Evolutionary conservation across 2,797 vertebrate species (phyloP).

Genomic region (Acipenser ruthenus): DNA sequence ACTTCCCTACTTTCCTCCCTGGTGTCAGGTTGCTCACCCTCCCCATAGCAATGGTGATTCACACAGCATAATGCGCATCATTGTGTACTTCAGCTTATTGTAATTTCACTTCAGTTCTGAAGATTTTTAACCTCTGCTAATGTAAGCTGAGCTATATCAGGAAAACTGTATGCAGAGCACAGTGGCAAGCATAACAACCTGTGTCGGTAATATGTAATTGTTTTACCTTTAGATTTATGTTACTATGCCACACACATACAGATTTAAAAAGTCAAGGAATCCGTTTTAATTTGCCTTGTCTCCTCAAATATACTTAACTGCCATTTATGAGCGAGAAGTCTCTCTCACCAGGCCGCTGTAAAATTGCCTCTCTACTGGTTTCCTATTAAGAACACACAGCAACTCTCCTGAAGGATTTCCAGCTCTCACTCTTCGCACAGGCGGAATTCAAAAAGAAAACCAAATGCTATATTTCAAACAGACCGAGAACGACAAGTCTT

Average conservation of each 20-base stretch:
- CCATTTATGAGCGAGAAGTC: slow-evolving; percentile 15
- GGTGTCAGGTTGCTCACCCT: neutral
- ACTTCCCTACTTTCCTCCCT: slow-evolving; percentile 1
- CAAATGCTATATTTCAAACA: slow-evolving; percentile 12
- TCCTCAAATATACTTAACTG: slow-evolving; percentile 14
- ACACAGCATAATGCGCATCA: neutral
- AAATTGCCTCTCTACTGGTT: slow-evolving; percentile 8
- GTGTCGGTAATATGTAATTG: neutral
- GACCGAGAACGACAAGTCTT: neutral
- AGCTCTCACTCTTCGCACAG: slow-evolving; percentile 1
- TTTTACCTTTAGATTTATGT: neutral
- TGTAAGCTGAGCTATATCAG: slow-evolving; percentile 4
- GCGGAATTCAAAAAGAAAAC: slow-evolving; percentile 10
- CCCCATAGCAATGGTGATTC: slow-evolving; percentile 11
- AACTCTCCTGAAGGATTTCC: slow-evolving; percentile 5
- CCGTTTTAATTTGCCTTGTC: slow-evolving; percentile 16
- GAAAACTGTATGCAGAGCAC: neutral
- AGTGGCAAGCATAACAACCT: neutral
- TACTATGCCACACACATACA: neutral
- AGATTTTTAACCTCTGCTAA: slow-evolving; percentile 11
- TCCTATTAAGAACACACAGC: slow-evolving; percentile 7
- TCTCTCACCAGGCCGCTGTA: neutral
- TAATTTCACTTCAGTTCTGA: slow-evolving; percentile 9
- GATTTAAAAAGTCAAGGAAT: slow-evolving; percentile 8
- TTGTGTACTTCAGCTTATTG: neutral